Base-by-base conservation (phyloP, 2,888 invertebrate species). In the Harmothoe impar region DNA sequence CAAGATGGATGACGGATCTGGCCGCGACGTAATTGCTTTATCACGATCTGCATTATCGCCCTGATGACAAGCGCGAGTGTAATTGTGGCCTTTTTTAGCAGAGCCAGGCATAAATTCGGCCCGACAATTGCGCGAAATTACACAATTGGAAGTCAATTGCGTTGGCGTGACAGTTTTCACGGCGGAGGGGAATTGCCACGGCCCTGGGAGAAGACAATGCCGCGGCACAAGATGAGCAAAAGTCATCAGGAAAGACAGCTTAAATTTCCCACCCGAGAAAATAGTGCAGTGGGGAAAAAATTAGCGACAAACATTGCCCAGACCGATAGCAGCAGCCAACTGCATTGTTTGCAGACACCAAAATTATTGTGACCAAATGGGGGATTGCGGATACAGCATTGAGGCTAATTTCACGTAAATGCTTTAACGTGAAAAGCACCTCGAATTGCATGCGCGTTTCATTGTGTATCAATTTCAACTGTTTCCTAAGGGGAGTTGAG, bases 111-210 rank as follows among this genome's bases (percentile, higher is more conserved):
- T 81, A 43, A 56, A 86, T 52, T 54, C 56, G 52, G 54, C 25
- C 17, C 54, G 54, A 54, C 52, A 86, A 54, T 86, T 52, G 86
- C 86, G 29, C 86, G 54, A 86, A 86, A 86, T 86, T 86, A 86
- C 86, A 86, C 86, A 56, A 86, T 86, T 86, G 52, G 86, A 52
- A 86, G 86, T 86, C 86, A 86, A 86, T 86, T 86, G 86, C 56
- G 86, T 29, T 86, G 86, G 86, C 86, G 86, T 86, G 86, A 86
- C 86, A 54, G 56, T 86, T 86, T 86, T 86, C 86, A 54, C 54
- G 31, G 56, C 56, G n/a, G 52, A 12, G 17, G 86, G 56, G 25
- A 54, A n/a, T 54, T 52, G 25, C 20, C 17, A 29, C 29, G 43
- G 86, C 29, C 86, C 86, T 86, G 86, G 86, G 86, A 86, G 33